Base-by-base conservation (phyloP, 2,113 vertebrate genomes). In the Atlantisia rogersi region DNA sequence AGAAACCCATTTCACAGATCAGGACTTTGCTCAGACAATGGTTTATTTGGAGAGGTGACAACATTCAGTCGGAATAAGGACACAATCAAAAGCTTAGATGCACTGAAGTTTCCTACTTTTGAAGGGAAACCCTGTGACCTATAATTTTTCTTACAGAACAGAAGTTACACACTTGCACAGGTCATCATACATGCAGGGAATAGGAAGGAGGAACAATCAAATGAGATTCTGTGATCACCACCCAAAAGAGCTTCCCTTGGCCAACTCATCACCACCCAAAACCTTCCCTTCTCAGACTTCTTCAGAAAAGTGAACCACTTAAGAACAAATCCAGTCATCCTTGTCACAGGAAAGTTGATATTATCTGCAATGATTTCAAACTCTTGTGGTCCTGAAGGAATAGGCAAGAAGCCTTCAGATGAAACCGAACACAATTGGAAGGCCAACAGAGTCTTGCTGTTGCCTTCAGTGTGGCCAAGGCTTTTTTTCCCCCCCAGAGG, bases 61-160 rank as follows among this genome's bases (percentile, higher is more conserved):
- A 17, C 21, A 52, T 17, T 14, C 26, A 44, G 11, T 20, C 68
- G n/a, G 13, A 87, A 48, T 50, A 82, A 56, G 25, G 22, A 10
- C 20, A 56, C 40, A 79, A 4, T 11, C 12, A 56, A 50, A 78
- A 82, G 4, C 29, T 55, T 16, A 44, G 8, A 18, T 12, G 10
- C 0, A 28, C 0, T 50, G 25, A 82, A 35, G 12, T 29, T 85
- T 4, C 24, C 50, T 0, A 1, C 46, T 15, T 76, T 77, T 73
- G 14, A 77, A 68, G 26, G 81, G 52, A 91, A 91, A 56, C 12
- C 3, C 6, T 26, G 2, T 13, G 14, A 20, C 17, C 58, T 52
- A 7, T 35, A 37, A 48, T 48, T 69, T 65, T 25, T 67, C 21
- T 48, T 48, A 48, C 10, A 52, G 17, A 28, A 50, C 22, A 80